phyloP scores from a whole-genome alignment of 2,113 vertebrate species.

The Nothoprocta perdicaria region DNA sequence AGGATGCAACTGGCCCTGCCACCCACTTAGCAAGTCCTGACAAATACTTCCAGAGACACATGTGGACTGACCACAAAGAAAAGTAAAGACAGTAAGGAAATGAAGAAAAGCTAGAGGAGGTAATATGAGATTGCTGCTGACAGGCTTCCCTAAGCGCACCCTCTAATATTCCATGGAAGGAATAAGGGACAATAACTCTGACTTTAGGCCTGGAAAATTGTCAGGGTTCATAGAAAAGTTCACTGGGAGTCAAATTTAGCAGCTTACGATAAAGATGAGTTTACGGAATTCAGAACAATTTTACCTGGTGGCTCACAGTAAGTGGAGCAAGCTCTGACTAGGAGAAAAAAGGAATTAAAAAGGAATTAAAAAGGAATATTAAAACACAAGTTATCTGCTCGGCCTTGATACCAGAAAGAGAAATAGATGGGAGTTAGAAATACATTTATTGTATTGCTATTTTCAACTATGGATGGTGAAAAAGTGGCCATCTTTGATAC shows the following conservation, averaged over 20 bases:
- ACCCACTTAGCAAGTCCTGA: constrained; percentile 14
- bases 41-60: not conserved
- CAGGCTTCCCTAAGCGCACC: not conserved
- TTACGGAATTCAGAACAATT: constrained; percentile 29
- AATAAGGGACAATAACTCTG: not conserved
- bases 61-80: constrained; percentile 14
- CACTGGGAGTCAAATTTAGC: not conserved
- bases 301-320: fast-evolving
- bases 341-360: constrained; percentile 15
- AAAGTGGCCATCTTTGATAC: not conserved
- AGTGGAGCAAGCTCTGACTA: not conserved
- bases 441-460: not conserved
- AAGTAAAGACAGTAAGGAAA: constrained; percentile 45
- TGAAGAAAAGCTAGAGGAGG: constrained; percentile 3
- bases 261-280: not conserved
- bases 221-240: not conserved
- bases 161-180: not conserved
- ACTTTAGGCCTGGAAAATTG: not conserved
- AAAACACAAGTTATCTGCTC: constrained; percentile 11
- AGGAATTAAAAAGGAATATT: not conserved
- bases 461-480: not conserved
- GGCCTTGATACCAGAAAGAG: not conserved
- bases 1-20: constrained; percentile 1
- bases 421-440: not conserved
- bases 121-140: constrained; percentile 50